phyloP scores from a whole-genome alignment of 2,888 invertebrate genomes.

The Petrolisthes manimaculis region DNA sequence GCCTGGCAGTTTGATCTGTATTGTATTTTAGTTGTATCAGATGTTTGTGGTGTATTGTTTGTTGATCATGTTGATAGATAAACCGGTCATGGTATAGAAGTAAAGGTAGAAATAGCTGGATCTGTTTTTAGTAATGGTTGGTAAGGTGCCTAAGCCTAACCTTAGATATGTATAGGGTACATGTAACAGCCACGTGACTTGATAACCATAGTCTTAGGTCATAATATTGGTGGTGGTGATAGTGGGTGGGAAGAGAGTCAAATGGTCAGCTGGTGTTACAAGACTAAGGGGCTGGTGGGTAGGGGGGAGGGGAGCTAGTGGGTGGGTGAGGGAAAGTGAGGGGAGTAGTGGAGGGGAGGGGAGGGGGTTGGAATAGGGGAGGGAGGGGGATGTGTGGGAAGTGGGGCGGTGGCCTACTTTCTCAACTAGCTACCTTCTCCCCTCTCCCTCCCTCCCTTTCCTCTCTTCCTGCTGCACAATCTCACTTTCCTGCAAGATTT shows the following conservation, averaged over 20 bases:
- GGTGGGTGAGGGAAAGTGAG: slow-evolving; percentile 16
- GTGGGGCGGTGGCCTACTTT: slow-evolving; percentile 32
- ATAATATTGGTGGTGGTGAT: background rate
- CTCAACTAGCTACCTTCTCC: slow-evolving; percentile 1
- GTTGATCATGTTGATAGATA: too few species aligned
- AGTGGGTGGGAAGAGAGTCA: background rate
- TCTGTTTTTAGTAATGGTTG: too few species aligned
- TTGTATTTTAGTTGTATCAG: too few species aligned
- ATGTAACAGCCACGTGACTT: too few species aligned
- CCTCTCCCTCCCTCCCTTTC: background rate
- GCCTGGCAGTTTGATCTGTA: too few species aligned
- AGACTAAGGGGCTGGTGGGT: background rate
- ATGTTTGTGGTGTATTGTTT: too few species aligned
- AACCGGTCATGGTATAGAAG: too few species aligned
- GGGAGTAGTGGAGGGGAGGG: slow-evolving; percentile 13
- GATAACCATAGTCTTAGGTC: too few species aligned
- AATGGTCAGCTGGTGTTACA: background rate
- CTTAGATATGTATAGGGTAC: too few species aligned
- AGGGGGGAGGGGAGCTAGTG: background rate
- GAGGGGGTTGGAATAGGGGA: slow-evolving; percentile 1
- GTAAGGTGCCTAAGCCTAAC: too few species aligned
- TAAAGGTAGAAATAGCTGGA: too few species aligned
- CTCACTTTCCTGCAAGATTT: background rate
- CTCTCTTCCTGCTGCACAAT: background rate
- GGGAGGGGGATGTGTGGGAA: background rate